These are phyloP conservation scores for Gastracanthus pulcherrimus DNA, from an alignment of 2,888 invertebrate species.

Conservation along the genomic window DNA sequence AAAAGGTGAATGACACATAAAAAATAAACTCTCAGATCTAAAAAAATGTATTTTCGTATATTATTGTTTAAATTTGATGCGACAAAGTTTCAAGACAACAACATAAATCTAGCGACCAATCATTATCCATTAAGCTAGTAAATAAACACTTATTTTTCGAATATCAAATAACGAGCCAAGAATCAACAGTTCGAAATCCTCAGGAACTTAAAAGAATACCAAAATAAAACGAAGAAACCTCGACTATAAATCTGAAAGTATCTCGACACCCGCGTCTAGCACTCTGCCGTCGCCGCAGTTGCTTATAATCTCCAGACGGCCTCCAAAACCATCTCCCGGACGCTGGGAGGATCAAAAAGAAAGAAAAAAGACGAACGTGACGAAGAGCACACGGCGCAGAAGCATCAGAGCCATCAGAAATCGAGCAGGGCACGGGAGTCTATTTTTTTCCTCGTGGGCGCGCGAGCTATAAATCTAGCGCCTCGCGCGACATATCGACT, in stretches of 20 bases:
- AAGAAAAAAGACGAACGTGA: not conserved
- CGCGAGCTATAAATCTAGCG: constrained; percentile 21
- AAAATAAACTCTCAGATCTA: too few species aligned
- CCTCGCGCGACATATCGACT: constrained; percentile 26
- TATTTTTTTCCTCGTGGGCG: constrained; percentile 28
- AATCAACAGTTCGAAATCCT: too few species aligned
- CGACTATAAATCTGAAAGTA: not conserved
- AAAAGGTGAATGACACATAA: too few species aligned
- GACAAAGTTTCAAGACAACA: not conserved
- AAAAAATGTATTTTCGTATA: not conserved
- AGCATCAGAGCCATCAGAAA: too few species aligned
- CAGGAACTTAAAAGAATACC: not conserved
- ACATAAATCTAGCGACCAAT: not conserved
- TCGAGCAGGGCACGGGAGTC: not conserved
- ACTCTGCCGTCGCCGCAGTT: not conserved
- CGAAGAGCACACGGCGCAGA: too few species aligned
- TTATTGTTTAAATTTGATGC: not conserved
- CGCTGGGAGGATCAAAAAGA: too few species aligned
- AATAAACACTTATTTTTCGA: not conserved
- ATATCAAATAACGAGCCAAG: not conserved
- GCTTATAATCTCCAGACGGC: not conserved
- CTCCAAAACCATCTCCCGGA: not conserved
- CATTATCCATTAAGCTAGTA: not conserved
- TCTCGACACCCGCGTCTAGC: not conserved
- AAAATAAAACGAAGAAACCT: not conserved